Base-by-base conservation (phyloP, 2,888 invertebrate species). In the Salpingus planirostris region DNA sequence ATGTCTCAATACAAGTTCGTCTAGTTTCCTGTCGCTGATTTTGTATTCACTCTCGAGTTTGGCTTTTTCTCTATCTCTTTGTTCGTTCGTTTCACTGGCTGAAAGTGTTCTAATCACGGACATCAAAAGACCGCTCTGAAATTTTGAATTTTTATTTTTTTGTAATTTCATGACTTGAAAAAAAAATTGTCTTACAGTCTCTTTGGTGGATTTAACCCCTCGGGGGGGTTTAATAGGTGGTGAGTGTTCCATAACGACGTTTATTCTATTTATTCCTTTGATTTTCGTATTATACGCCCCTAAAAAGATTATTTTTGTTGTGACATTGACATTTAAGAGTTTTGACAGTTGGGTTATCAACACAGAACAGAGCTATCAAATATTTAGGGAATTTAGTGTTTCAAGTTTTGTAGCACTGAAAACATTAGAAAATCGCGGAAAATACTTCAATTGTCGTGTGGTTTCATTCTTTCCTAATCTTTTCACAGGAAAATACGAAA, bases 81-180 rank as follows among this genome's bases (percentile, higher is more conserved):
- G 90, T 58, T 92, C 92, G 59, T 88, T 88, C 3, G 89, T 91
- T 62, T 90, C 91, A 68, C 91, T 91, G 5, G 92, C 86, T 13
- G 93, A 93, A 36, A 97, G 67, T 0, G 93, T 91, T 44, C 93
- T 78, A 46, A 97, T 93, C 26, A 97, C 93, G 35, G 91, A 89
- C 80, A 96, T 95, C 47, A 97, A 69, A 34, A 88, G 71, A 33
- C 88, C 86, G 60, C 84, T 84, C 87, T 87, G 63, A 24, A 54
- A 54, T n/a, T 13, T n/a, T n/a, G 33, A 36, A 38, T 33, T 24
- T 37, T 18, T 29, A 35, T 27, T 34, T 36, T 33, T 33, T 21
- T 30, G 31, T 33, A 33, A 34, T 33, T 24, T 29, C 24, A 12
- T 26, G 2, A 12, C 21, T 11, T n/a, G 4, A 23, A 34, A 15